Base-by-base conservation (phyloP, 2,888 invertebrate species). In the Agrotis exclamationis region DNA sequence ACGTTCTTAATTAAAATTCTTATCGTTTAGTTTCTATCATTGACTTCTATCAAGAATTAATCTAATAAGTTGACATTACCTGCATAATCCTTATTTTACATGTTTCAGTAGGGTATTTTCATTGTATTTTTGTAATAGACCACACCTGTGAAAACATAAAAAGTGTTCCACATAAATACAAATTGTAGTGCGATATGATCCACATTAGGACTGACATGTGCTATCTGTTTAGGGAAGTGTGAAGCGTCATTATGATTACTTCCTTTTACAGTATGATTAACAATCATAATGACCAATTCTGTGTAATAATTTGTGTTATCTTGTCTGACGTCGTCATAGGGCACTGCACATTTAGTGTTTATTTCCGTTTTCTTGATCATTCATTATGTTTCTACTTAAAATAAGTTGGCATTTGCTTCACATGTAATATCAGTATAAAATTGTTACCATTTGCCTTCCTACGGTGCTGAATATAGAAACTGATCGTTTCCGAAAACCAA, bases 131-230 rank as follows among this genome's bases (percentile, higher is more conserved):
- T 57, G 16, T 14, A 48, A 48, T 56, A 11, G 33, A 53, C 9
- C 33, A 59, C 74, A 83, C 66, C 72, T 83, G 76, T 73, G 57
- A 57, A 62, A 82, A 80, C 58, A 80, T 48, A 28, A 50, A 56
- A 64, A 9, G 18, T 56, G 44, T 56, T 77, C 45, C 20, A 60
- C 4, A 68, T 63, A n/a, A 2, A 20, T 24, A 48, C 44, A 48
- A 18, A 33, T 39, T 28, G 9, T 51, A 39, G 59, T 56, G 14
- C 51, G 39, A 47, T n/a, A 60, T 57, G 33, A 47, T 63, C 28
- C 58, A 45, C 3, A 58, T 62, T 71, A 51, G 44, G 24, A 22
- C 14, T 65, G 39, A 18, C 47, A 65, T 48, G 3, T 20, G n/a
- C 3, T 28, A 24, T 66, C n/a, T 56, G n/a, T 56, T 51, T 57